Conservation (phyloP, 2,797 vertebrate species). For the Acropternis orthonyx region DNA sequence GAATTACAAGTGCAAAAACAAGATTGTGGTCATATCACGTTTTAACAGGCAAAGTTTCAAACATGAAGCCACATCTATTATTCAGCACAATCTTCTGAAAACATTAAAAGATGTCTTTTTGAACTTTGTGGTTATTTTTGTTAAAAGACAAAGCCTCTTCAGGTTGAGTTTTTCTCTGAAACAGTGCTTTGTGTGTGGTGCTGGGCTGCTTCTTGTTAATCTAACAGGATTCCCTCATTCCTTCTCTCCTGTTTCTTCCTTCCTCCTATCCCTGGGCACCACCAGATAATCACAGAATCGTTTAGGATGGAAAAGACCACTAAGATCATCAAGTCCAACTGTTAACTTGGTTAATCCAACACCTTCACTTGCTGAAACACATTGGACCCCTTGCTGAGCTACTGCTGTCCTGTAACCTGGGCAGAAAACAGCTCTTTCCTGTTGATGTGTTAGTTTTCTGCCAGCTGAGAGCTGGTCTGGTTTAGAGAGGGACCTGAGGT, state of each 20-base stretch:
- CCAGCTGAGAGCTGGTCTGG: background rate
- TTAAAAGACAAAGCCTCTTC: conserved; percentile 39
- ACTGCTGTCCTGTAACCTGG: background rate
- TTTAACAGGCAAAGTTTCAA: conserved; percentile 63
- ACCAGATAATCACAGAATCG: background rate
- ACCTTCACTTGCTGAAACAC: background rate
- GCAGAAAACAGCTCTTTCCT: background rate
- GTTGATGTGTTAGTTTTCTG: background rate
- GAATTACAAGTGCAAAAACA: conserved; percentile 51
- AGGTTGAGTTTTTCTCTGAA: conserved; percentile 22
- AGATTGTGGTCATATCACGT: conserved; percentile 54
- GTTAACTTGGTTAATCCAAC: background rate
- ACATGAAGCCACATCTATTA: conserved; percentile 58
- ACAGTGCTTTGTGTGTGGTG: background rate
- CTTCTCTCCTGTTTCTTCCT: background rate
- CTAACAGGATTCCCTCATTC: background rate
- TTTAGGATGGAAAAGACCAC: background rate
- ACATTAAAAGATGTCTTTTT: conserved; percentile 56
- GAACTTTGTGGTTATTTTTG: conserved; percentile 67
- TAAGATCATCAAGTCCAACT: rapidly evolving
- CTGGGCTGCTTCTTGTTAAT: background rate
- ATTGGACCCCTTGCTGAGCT: background rate
- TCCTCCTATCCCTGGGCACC: background rate
- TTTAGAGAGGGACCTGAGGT: background rate
- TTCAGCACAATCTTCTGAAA: conserved; percentile 57